A percentile compares a stretch with the other conserved stretches of the same genome.
Evolutionary conservation across 1,140 invertebrate genomes (phyloP).

Genomic region (Diachasma alloeum): DNA sequence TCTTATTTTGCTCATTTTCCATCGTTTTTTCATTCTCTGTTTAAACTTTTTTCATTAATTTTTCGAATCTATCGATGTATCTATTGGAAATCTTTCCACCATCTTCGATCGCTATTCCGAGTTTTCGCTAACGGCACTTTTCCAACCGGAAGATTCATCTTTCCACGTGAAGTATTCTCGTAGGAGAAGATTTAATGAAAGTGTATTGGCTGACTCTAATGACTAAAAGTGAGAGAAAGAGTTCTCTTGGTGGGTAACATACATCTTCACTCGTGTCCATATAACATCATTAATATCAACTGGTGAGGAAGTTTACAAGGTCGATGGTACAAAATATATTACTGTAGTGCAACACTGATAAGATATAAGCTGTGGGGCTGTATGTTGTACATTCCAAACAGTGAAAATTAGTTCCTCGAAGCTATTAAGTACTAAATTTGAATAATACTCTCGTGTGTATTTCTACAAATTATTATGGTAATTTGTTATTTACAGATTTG

Average conservation of each 20-base stretch:
- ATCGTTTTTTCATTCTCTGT: neutral
- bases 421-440: neutral
- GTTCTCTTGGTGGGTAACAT: neutral
- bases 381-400: neutral
- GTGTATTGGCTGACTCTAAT: neutral
- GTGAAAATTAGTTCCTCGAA: neutral
- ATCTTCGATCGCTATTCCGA: constrained; percentile 22
- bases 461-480: neutral
- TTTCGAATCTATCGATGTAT: neutral
- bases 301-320: neutral
- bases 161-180: neutral
- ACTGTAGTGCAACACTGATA: neutral
- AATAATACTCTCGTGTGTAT: neutral
- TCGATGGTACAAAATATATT: neutral
- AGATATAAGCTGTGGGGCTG: neutral
- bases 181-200: neutral
- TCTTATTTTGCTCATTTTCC: no score
- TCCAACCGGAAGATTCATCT: neutral
- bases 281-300: neutral
- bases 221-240: neutral
- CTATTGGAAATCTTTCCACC: constrained; percentile 15
- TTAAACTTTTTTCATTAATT: neutral
- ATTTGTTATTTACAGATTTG: constrained; percentile 70
- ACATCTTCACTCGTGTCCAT: neutral
- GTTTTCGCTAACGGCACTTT: constrained; percentile 25